phyloP scores from a whole-genome alignment of 2,888 invertebrate genomes.

The Hofmannophila pseudospretella region DNA sequence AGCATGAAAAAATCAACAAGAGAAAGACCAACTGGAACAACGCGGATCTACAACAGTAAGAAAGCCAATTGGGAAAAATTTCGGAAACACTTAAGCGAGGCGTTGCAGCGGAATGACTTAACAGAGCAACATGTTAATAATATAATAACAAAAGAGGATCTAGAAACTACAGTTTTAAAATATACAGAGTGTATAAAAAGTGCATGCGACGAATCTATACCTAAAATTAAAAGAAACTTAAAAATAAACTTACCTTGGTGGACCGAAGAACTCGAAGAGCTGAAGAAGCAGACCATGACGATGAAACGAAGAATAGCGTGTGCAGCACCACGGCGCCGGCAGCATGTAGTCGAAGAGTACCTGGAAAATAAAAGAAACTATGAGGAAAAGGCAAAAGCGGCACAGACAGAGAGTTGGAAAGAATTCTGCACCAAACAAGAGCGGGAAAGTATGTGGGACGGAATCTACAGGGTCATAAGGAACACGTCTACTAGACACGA shows the following conservation, averaged over 20 bases:
- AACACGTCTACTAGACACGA: slow-evolving; percentile 1
- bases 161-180: slow-evolving; percentile 1
- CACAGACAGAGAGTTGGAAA: slow-evolving; percentile 7
- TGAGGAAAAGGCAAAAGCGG: background rate
- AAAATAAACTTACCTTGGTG: slow-evolving; percentile 17
- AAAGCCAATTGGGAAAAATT: slow-evolving; percentile 9
- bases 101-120: background rate
- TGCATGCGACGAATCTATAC: background rate
- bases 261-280: slow-evolving; percentile 9
- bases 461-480: slow-evolving; percentile 7
- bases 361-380: background rate
- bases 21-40: slow-evolving; percentile 1
- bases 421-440: slow-evolving; percentile 9
- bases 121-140: slow-evolving; percentile 1
- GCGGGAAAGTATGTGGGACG: slow-evolving; percentile 10
- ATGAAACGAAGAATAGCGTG: slow-evolving; percentile 13
- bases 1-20: background rate
- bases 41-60: slow-evolving; percentile 7
- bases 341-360: slow-evolving; percentile 3
- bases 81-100: slow-evolving; percentile 1
- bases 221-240: slow-evolving; percentile 1
- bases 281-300: slow-evolving; percentile 12
- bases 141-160: slow-evolving; percentile 6
- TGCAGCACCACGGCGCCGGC: slow-evolving; percentile 13
- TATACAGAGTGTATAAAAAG: background rate